These are phyloP conservation scores for Misgurnus mizolepis DNA, from an alignment of 2,113 vertebrate species.

Conservation along the genomic window DNA sequence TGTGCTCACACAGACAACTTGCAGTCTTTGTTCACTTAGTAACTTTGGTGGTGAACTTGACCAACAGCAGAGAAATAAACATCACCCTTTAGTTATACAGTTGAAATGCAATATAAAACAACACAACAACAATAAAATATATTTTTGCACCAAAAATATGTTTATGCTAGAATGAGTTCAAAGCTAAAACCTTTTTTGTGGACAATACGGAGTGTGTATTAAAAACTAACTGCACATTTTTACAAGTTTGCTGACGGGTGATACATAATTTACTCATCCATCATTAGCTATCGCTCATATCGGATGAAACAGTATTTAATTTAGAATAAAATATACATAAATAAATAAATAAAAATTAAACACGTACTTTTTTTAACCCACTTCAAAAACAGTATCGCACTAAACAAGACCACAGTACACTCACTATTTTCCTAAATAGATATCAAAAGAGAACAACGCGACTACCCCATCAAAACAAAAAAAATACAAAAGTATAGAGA, in stretches of 20 bases:
- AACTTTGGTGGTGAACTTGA: background rate
- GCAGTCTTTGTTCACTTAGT: slow-evolving; percentile 27
- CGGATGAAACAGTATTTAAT: background rate
- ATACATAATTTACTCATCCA: background rate
- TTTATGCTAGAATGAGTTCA: background rate
- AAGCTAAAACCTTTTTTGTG: background rate
- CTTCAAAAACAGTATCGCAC: background rate
- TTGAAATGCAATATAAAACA: slow-evolving; percentile 67
- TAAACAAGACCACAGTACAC: slow-evolving; percentile 1
- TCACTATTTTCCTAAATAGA: background rate
- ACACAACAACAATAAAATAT: slow-evolving; percentile 68
- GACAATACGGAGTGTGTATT: background rate
- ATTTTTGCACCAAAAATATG: background rate
- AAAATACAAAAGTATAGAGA: background rate
- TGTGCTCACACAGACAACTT: background rate
- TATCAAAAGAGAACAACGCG: background rate
- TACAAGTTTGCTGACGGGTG: background rate
- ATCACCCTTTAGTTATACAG: background rate
- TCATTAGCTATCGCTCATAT: background rate
- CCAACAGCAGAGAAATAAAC: background rate
- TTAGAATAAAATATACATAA: background rate
- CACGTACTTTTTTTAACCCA: background rate
- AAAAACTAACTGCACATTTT: background rate
- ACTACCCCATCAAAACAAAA: background rate
- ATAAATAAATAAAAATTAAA: too few species aligned